Evolutionary conservation across 2,888 invertebrate genomes (phyloP).

Genomic region (Tipula vernalis): DNA sequence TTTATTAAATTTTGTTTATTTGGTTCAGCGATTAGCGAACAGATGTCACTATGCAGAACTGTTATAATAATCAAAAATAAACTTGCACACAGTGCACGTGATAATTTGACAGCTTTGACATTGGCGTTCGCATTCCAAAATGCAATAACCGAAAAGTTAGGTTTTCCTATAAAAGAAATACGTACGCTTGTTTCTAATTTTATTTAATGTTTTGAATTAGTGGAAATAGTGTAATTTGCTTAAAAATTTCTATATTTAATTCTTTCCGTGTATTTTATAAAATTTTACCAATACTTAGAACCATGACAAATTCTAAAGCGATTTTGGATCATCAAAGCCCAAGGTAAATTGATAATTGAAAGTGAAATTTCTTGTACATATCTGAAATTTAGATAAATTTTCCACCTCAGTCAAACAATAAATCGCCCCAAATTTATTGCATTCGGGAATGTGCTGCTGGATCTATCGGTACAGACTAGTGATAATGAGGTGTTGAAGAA

Average conservation of each 20-base stretch:
- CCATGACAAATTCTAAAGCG: neutral
- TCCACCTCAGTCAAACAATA: neutral
- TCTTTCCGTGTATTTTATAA: neutral
- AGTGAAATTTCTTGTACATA: neutral
- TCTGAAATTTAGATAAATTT: no score
- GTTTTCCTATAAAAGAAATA: neutral
- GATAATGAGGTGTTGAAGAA: conserved; percentile 6
- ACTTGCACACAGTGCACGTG: neutral
- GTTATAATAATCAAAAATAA: neutral
- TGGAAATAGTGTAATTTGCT: neutral
- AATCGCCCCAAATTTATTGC: conserved; percentile 25
- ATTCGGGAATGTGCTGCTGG: conserved; percentile 32
- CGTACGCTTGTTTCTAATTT: neutral
- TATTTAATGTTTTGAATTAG: neutral
- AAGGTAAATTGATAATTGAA: neutral
- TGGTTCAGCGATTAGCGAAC: neutral
- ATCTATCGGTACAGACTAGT: conserved; percentile 19
- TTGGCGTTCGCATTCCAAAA: neutral
- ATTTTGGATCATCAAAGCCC: neutral
- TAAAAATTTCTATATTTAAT: neutral
- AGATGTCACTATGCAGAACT: neutral
- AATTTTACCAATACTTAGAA: neutral
- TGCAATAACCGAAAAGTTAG: neutral
- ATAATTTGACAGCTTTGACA: neutral
- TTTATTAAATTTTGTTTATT: neutral